These are phyloP conservation scores for Cotesia congregata DNA, from an alignment of 2,888 invertebrate genomes.

Conservation along the genomic window DNA sequence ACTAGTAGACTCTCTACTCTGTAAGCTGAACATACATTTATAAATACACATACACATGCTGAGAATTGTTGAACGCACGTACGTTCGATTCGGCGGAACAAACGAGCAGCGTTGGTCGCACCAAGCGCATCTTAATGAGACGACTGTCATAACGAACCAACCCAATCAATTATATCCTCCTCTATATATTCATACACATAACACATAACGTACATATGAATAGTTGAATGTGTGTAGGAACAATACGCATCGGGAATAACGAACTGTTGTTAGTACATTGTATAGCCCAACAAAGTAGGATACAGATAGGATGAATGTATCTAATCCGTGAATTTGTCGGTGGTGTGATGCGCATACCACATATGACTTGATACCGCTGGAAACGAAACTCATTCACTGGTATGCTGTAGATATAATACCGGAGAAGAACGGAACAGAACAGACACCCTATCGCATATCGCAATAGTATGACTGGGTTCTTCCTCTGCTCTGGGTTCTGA, in stretches of 20 bases:
- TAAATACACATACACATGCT: slow-evolving; percentile 23
- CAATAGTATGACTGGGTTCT: not conserved
- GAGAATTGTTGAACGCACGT: slow-evolving; percentile 37
- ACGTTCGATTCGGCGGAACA: slow-evolving; percentile 58
- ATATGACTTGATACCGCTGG: not conserved
- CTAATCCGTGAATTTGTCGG: not conserved
- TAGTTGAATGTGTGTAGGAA: slow-evolving; percentile 41
- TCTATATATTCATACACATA: not conserved
- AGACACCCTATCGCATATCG: not conserved
- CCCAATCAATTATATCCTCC: slow-evolving; percentile 64
- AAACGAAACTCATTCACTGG: not conserved
- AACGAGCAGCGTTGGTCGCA: slow-evolving; percentile 58
- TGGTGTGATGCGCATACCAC: not conserved
- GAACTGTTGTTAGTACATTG: slow-evolving; percentile 54
- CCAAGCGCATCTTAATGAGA: slow-evolving; percentile 66
- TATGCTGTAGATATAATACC: not conserved
- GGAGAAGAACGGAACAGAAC: not conserved
- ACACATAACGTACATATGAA: not conserved
- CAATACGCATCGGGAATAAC: slow-evolving; percentile 61
- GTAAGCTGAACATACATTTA: slow-evolving; percentile 22
- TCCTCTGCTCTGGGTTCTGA: not conserved
- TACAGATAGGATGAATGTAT: not conserved
- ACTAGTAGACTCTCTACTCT: not conserved
- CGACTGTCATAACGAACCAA: slow-evolving; percentile 67
- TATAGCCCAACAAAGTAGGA: slow-evolving; percentile 2